Conservation (phyloP, 2,888 invertebrate species). For the Odontocolon sp. region DNA sequence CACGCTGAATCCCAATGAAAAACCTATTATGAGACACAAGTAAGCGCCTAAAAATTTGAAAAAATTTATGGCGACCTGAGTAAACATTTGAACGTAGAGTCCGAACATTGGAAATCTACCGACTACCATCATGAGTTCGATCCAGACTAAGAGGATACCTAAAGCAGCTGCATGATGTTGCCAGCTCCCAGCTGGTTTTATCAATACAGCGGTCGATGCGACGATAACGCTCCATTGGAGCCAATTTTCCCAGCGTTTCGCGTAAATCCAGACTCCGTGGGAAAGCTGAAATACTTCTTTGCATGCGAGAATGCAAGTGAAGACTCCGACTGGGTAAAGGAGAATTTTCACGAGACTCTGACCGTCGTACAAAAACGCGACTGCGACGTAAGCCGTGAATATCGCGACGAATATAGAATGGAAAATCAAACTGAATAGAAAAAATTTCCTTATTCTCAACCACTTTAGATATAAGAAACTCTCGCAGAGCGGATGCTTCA, state of each 20-base stretch:
- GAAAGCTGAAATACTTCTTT: constrained; percentile 92
- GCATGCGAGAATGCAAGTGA: constrained; percentile 85
- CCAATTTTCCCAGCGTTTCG: constrained; percentile 92
- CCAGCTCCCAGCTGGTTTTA: constrained; percentile 82
- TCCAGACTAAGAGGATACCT: constrained; percentile 90
- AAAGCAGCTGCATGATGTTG: constrained; percentile 91
- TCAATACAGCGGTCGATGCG: constrained; percentile 68
- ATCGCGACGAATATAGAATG: constrained; percentile 89
- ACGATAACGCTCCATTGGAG: constrained; percentile 90
- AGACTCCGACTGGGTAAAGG: constrained; percentile 81
- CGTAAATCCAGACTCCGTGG: constrained; percentile 87
- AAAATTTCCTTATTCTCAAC: constrained; percentile 91
- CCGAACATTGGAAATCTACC: constrained; percentile 94
- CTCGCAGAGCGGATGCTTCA: constrained; percentile 93
- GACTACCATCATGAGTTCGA: constrained; percentile 92
- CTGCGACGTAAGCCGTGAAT: constrained; percentile 88
- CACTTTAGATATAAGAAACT: constrained; percentile 93
- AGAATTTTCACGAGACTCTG: constrained; percentile 80
- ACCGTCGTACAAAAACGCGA: constrained; percentile 82
- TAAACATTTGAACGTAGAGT: constrained; percentile 94
- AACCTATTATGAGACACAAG: constrained; percentile 90
- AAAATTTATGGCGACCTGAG: constrained; percentile 90
- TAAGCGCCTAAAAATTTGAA: constrained; percentile 91
- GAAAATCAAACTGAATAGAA: constrained; percentile 89
- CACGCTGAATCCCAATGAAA: constrained; percentile 91